phyloP scores from a whole-genome alignment of 2,797 vertebrate genomes.

The Lagorchestes hirsutus region DNA sequence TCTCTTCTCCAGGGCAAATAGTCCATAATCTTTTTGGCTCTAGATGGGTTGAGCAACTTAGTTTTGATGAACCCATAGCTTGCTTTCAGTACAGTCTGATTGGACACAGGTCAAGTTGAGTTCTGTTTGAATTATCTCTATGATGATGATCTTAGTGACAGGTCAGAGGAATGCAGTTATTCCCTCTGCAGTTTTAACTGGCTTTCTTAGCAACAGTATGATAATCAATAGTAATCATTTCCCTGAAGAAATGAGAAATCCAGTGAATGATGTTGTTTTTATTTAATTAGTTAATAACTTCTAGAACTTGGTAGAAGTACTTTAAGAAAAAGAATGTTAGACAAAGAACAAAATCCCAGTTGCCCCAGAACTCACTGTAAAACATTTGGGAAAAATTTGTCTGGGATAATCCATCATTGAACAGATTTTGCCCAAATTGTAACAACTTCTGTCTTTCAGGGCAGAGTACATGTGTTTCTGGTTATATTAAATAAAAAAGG shows the following conservation, averaged over 20 bases:
- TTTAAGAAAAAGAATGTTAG: neutral
- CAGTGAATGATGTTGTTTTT: neutral
- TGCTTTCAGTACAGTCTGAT: neutral
- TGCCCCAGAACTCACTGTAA: neutral
- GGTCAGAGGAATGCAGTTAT: neutral
- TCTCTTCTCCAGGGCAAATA: neutral
- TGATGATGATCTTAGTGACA: neutral
- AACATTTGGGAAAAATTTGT: neutral
- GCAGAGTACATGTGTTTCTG: neutral
- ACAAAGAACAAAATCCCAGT: neutral
- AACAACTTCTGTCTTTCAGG: neutral
- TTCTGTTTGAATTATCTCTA: neutral
- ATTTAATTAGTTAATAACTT: neutral
- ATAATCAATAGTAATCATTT: neutral
- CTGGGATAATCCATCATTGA: neutral
- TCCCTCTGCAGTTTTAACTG: neutral
- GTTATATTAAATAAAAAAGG: neutral
- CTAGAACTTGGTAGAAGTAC: neutral
- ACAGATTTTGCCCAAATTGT: neutral
- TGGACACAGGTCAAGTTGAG: neutral
- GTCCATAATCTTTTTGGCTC: neutral
- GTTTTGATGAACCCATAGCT: neutral
- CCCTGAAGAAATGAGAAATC: neutral
- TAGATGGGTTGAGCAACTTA: neutral
- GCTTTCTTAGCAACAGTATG: neutral